A percentile compares a stretch with the other conserved stretches of the same genome.
phyloP scores from a whole-genome alignment of 1,140 invertebrate genomes.

The Tetragnatha versicolor region DNA sequence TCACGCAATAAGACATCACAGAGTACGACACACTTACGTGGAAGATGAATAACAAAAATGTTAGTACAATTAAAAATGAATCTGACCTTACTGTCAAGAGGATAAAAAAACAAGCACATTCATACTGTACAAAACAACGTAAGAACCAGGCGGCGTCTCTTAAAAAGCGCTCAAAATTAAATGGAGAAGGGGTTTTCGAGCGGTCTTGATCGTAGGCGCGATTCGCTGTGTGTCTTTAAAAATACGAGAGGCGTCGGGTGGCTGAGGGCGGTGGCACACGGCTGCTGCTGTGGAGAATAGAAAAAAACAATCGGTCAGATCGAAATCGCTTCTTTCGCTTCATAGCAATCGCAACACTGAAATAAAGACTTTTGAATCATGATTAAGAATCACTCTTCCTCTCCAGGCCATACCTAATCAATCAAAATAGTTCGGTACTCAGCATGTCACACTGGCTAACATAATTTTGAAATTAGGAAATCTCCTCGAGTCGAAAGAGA shows the following conservation, averaged over 20 bases:
- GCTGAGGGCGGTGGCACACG: conserved; percentile 26
- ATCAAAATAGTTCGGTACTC: not conserved
- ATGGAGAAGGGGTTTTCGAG: conserved; percentile 10
- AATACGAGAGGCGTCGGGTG: conserved; percentile 40
- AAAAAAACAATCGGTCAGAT: conserved; percentile 19
- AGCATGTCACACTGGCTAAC: not conserved
- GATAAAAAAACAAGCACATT: too few species aligned
- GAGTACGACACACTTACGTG: too few species aligned
- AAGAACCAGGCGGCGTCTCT: too few species aligned
- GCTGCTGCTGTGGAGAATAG: conserved; percentile 33
- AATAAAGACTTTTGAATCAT: not conserved
- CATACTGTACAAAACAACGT: too few species aligned
- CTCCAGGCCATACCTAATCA: not conserved
- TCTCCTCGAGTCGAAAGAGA: too few species aligned
- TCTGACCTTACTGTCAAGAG: too few species aligned
- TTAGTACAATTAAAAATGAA: too few species aligned
- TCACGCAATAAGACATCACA: too few species aligned
- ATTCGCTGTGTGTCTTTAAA: conserved; percentile 34
- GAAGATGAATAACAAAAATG: too few species aligned
- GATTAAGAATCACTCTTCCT: not conserved
- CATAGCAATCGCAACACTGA: not conserved
- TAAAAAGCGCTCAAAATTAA: too few species aligned
- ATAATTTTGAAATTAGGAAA: not conserved
- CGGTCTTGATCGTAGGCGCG: conserved; percentile 9
- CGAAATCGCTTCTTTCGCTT: not conserved